A percentile compares a stretch with the other conserved stretches of the same genome.
These are phyloP conservation scores for Alethe diademata DNA, from an alignment of 2,113 vertebrate species.

Conservation along the genomic window DNA sequence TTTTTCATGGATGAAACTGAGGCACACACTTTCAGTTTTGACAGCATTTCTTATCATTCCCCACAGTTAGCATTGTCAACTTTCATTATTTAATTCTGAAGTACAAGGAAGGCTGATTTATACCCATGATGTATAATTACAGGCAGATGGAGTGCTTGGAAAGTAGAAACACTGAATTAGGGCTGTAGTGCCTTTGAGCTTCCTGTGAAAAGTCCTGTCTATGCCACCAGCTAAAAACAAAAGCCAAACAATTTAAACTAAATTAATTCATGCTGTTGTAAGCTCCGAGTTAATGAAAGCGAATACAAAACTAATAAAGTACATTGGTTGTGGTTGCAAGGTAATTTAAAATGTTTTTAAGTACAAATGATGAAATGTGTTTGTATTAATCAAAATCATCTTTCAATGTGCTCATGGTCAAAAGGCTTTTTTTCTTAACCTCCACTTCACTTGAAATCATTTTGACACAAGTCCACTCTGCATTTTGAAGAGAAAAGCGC, in stretches of 20 bases:
- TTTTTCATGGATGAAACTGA: conserved; percentile 66
- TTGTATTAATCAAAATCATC: conserved; percentile 64
- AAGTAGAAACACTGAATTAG: conserved; percentile 42
- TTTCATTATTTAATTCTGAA: conserved; percentile 66
- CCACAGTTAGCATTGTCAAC: conserved; percentile 45
- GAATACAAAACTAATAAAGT: conserved; percentile 28
- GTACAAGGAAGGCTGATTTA: conserved; percentile 49
- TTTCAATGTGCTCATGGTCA: conserved; percentile 44
- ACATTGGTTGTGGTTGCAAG: not conserved
- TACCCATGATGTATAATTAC: conserved; percentile 49
- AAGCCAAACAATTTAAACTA: not conserved
- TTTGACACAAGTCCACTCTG: conserved; percentile 52
- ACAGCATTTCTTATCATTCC: conserved; percentile 56
- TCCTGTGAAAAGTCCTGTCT: not conserved
- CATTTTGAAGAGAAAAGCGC: conserved; percentile 20
- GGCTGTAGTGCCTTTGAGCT: not conserved
- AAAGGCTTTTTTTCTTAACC: conserved; percentile 28
- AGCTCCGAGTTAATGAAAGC: not conserved
- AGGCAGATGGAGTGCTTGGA: conserved; percentile 30
- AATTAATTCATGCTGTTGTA: not conserved
- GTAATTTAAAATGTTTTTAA: conserved; percentile 41
- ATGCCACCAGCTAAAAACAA: conserved; percentile 28
- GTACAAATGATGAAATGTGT: conserved; percentile 43
- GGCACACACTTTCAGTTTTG: conserved; percentile 37
- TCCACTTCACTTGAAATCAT: conserved; percentile 62